phyloP scores from a whole-genome alignment of 2,888 invertebrate genomes.

The Stenolophus ochropezus region DNA sequence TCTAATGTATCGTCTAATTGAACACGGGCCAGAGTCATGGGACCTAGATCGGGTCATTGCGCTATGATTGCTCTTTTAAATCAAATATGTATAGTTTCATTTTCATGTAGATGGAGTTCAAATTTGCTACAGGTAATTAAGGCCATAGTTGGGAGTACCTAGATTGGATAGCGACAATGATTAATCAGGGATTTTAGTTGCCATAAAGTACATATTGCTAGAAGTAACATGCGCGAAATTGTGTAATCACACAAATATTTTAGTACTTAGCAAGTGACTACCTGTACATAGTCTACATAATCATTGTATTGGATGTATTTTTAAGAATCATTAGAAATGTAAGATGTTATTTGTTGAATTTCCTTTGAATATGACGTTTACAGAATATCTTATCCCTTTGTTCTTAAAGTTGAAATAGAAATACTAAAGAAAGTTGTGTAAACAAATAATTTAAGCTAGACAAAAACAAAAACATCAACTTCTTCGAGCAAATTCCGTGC shows the following conservation, averaged over 20 bases:
- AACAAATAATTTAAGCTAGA: too few species aligned
- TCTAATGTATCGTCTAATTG: conserved; percentile 55
- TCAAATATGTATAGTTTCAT: not conserved
- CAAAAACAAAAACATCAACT: not conserved
- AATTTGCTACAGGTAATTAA: not conserved
- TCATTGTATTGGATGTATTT: too few species aligned
- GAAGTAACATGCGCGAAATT: not conserved
- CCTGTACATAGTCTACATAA: too few species aligned
- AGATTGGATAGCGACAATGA: not conserved
- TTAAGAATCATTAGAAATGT: too few species aligned
- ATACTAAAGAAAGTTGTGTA: too few species aligned
- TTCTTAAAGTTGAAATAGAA: too few species aligned
- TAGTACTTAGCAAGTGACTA: too few species aligned
- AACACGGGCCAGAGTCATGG: conserved; percentile 29
- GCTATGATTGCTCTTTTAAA: not conserved
- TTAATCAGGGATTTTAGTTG: not conserved
- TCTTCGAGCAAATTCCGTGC: not conserved
- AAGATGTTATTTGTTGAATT: too few species aligned
- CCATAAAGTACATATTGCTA: not conserved
- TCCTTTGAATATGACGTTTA: too few species aligned
- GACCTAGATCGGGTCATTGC: not conserved
- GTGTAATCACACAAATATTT: too few species aligned
- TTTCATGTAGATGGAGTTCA: not conserved
- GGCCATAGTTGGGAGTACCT: not conserved
- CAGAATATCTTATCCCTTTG: too few species aligned